Evolutionary conservation across 2,888 invertebrate genomes (phyloP).

Genomic region (Nematopogon swammerdamellus): DNA sequence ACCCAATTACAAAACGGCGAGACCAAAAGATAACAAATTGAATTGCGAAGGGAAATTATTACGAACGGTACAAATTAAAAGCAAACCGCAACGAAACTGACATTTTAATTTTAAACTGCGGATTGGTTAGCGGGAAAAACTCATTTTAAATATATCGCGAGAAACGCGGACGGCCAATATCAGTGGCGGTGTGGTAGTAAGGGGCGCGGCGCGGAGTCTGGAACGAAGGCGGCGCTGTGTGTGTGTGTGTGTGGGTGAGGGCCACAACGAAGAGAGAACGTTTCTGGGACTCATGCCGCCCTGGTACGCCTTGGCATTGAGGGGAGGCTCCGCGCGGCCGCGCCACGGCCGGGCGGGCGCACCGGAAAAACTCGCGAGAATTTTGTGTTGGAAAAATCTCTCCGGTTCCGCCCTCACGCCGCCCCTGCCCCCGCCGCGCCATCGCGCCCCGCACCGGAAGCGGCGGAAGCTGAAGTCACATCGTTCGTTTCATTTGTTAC

Average conservation of each 20-base stretch:
- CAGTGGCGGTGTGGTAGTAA: background rate
- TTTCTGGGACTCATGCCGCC: conserved; percentile 16
- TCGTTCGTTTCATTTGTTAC: too few relatives aligned
- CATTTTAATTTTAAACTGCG: conserved; percentile 51
- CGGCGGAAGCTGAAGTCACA: too few relatives aligned
- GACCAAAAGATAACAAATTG: conserved; percentile 44
- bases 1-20: conserved; percentile 25
- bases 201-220: too few relatives aligned
- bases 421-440: conserved; percentile 14
- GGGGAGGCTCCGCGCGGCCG: background rate
- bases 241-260: background rate
- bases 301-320: conserved; percentile 56
- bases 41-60: conserved; percentile 46
- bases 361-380: background rate
- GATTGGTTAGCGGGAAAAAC: conserved; percentile 38
- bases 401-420: conserved; percentile 8
- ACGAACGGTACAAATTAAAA: conserved; percentile 46
- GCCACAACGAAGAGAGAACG: background rate
- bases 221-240: too few relatives aligned
- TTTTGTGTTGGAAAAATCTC: background rate
- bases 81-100: conserved; percentile 47
- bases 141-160: conserved; percentile 28
- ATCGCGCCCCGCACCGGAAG: too few relatives aligned
- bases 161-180: background rate
- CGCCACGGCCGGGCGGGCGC: background rate